Conservation (phyloP, 2,113 vertebrate species). For the Bos javanicus region DNA sequence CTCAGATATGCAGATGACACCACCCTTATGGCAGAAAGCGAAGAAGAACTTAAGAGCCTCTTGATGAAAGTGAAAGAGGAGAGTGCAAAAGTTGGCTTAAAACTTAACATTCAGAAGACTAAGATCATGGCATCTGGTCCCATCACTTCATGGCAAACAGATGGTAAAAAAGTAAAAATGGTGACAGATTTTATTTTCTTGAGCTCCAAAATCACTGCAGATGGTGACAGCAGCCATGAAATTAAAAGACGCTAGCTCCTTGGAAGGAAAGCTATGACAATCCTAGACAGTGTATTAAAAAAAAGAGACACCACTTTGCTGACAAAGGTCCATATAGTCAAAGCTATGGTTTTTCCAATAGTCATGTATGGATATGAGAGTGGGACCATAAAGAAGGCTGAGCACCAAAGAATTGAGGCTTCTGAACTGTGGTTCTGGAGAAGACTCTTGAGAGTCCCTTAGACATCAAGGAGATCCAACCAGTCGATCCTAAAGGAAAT, state of each 20-base stretch:
- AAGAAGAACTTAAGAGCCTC: background rate
- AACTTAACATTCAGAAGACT: background rate
- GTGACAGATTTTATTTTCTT: background rate
- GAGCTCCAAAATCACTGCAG: background rate
- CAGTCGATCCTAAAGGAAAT: background rate
- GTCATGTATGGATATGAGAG: background rate
- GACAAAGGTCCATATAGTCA: background rate
- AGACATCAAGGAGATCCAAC: background rate
- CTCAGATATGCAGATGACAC: background rate
- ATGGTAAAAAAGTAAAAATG: background rate
- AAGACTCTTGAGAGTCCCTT: background rate
- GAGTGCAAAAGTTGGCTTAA: background rate
- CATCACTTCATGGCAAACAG: background rate
- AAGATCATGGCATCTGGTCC: background rate
- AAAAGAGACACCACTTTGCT: background rate
- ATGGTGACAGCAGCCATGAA: background rate
- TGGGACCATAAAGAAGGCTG: background rate
- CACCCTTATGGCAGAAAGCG: background rate
- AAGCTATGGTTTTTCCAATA: background rate
- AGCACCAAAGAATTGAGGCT: background rate
- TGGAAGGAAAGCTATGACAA: background rate
- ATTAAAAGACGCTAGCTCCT: background rate
- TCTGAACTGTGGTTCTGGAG: background rate
- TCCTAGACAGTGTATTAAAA: background rate
- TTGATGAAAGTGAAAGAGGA: background rate